These are phyloP conservation scores for Ceyx cyanopectus DNA, from an alignment of 2,113 vertebrate species.

Conservation along the genomic window DNA sequence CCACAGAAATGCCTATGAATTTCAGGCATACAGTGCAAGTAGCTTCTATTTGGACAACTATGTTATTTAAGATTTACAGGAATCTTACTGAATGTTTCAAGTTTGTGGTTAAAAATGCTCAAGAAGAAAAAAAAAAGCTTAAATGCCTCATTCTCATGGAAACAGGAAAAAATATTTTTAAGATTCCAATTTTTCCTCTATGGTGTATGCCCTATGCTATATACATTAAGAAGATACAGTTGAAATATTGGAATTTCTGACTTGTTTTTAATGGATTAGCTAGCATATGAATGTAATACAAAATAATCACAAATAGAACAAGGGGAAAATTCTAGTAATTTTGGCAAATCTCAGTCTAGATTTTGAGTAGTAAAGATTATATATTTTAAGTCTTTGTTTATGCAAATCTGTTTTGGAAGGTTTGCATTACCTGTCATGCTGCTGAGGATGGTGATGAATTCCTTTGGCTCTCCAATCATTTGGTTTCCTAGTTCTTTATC, in stretches of 20 bases:
- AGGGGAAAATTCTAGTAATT: neutral
- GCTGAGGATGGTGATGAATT: neutral
- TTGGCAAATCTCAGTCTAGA: neutral
- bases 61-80: neutral
- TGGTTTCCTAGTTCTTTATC: neutral
- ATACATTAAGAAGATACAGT: neutral
- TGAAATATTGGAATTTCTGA: neutral
- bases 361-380: neutral
- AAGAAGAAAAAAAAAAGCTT: neutral
- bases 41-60: neutral
- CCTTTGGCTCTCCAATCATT: neutral
- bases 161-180: neutral
- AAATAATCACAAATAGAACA: neutral
- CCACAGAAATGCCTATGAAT: neutral
- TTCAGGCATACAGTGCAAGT: neutral
- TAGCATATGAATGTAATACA: neutral
- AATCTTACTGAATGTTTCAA: neutral
- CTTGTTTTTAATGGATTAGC: neutral
- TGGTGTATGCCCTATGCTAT: neutral
- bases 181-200: neutral
- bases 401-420: neutral
- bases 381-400: neutral
- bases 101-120: neutral
- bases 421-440: neutral
- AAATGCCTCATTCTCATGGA: neutral